Evolutionary conservation across 2,113 vertebrate genomes (phyloP).

Genomic region (Lasiurus cinereus): DNA sequence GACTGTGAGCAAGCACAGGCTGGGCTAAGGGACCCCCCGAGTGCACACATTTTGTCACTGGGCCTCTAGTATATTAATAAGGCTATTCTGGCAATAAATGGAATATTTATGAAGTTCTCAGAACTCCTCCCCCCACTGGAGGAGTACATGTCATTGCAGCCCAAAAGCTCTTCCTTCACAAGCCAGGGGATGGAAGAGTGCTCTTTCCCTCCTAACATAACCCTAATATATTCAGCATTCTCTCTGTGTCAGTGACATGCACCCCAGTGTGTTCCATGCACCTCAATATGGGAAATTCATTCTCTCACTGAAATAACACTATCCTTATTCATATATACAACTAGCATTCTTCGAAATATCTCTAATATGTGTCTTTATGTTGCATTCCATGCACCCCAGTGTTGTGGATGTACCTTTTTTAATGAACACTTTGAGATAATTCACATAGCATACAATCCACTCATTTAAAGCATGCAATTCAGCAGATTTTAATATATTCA

Average conservation of each 20-base stretch:
- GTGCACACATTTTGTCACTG: no score
- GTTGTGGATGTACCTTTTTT: neutral
- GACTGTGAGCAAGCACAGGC: no score
- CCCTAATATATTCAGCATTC: no score
- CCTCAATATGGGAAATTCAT: neutral
- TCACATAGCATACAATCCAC: neutral
- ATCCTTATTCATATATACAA: neutral
- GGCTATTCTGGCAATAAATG: conserved; percentile 13
- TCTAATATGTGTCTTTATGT: neutral
- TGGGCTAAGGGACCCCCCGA: no score
- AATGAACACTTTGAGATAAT: neutral
- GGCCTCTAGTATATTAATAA: neutral
- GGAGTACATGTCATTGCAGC: neutral
- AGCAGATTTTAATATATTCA: neutral
- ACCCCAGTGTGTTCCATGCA: neutral
- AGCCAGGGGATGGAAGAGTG: no score
- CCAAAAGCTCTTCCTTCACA: no score
- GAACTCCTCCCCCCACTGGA: neutral
- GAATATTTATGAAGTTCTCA: neutral
- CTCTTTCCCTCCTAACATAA: no score
- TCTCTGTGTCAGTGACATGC: no score
- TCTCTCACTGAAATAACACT: neutral
- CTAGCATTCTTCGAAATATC: neutral
- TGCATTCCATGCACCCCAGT: neutral
- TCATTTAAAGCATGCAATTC: neutral